These are phyloP conservation scores for Cercopithecus mona DNA, from an alignment of 2,113 vertebrate genomes.

Conservation along the genomic window DNA sequence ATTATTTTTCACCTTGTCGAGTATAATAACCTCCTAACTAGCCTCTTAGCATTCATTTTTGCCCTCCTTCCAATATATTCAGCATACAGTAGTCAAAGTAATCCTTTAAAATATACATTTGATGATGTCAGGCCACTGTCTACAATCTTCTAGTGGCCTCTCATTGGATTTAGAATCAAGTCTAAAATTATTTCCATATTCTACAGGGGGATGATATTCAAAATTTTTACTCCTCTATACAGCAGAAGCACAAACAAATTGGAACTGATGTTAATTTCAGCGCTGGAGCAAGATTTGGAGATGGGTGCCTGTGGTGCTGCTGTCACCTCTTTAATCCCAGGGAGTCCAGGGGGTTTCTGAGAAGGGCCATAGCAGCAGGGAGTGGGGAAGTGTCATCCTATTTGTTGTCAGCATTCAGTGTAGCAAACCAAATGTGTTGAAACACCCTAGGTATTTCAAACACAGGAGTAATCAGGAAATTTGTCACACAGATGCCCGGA, in stretches of 20 bases:
- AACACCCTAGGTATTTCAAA: neutral
- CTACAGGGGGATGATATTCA: neutral
- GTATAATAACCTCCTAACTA: too few species aligned
- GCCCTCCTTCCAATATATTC: neutral
- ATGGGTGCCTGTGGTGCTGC: too few species aligned
- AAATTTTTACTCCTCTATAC: neutral
- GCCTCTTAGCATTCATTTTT: too few species aligned
- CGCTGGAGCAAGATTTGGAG: neutral
- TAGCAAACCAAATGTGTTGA: neutral
- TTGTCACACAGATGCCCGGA: neutral
- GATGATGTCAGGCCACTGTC: neutral
- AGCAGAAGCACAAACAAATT: neutral
- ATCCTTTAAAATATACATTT: neutral
- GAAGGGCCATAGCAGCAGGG: neutral
- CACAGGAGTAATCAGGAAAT: neutral
- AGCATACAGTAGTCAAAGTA: neutral
- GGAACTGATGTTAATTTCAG: neutral
- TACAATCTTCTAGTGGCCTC: neutral
- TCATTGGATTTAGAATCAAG: neutral
- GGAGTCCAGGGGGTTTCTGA: neutral
- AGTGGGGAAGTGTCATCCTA: neutral
- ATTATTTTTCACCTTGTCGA: neutral
- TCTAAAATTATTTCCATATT: neutral
- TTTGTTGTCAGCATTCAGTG: neutral
- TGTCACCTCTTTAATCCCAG: too few species aligned